Evolutionary conservation across 2,113 vertebrate genomes (phyloP).

Genomic region (Larimichthys crocea): DNA sequence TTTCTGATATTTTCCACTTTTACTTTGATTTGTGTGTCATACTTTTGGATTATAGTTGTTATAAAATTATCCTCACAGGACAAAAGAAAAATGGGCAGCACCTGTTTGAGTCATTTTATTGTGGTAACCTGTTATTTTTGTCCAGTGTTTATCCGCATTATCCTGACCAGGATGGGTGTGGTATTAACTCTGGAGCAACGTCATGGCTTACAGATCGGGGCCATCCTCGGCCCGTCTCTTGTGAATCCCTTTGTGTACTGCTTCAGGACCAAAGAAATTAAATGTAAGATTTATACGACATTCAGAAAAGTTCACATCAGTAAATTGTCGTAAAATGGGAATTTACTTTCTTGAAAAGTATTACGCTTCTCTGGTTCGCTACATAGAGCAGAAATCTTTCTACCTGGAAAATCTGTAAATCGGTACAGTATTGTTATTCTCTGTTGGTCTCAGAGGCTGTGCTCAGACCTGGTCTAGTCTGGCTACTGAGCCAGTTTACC

Average conservation of each 20-base stretch:
- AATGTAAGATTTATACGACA: constrained; percentile 17
- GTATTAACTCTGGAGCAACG: constrained; percentile 36
- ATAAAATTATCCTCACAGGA: constrained; percentile 25
- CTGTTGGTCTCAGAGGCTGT: too few species aligned
- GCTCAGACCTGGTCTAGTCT: too few species aligned
- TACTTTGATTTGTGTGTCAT: constrained; percentile 49
- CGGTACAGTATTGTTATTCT: too few species aligned
- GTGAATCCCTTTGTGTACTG: constrained; percentile 70
- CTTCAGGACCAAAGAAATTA: constrained; percentile 57
- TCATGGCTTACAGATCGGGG: constrained; percentile 33
- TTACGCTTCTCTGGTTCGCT: not conserved
- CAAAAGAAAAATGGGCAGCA: constrained; percentile 61
- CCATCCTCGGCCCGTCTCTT: constrained; percentile 50
- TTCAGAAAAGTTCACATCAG: not conserved
- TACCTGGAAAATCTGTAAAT: too few species aligned
- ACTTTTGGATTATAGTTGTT: constrained; percentile 37
- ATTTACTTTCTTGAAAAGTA: not conserved
- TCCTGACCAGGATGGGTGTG: constrained; percentile 60
- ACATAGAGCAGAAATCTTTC: too few species aligned
- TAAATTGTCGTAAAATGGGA: constrained; percentile 3
- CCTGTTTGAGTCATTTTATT: constrained; percentile 62
- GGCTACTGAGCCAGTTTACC: too few species aligned
- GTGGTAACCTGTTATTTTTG: constrained; percentile 60
- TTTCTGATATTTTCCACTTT: constrained; percentile 58
- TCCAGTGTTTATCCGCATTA: constrained; percentile 27